phyloP scores from a whole-genome alignment of 2,113 vertebrate species.

The Microtus richardsoni region DNA sequence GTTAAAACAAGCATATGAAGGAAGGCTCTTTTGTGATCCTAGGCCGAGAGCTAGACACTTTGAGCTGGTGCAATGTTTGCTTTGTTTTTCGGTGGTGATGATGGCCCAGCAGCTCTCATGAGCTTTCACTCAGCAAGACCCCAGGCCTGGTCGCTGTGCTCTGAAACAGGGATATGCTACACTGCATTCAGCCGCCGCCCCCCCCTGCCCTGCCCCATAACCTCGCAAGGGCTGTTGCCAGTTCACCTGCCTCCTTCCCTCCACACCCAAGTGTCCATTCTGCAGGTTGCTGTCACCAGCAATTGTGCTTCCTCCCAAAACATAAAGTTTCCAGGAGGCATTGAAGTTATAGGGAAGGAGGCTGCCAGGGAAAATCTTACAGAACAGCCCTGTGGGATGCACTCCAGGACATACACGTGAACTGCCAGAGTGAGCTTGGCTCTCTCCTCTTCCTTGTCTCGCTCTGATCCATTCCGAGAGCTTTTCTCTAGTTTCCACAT shows the following conservation, averaged over 20 bases:
- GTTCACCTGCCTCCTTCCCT: not conserved
- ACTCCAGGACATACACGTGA: not conserved
- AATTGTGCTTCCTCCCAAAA: not conserved
- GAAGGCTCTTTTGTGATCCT: not conserved
- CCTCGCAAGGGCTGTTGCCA: rapidly evolving
- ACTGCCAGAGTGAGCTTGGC: not conserved
- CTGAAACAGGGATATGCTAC: not conserved
- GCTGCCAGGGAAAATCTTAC: not conserved
- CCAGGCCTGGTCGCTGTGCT: rapidly evolving
- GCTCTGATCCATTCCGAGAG: not conserved
- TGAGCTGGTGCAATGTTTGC: not conserved
- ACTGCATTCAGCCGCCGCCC: not conserved
- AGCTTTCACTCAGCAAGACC: rapidly evolving
- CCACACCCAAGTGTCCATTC: not conserved
- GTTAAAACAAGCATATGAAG: not conserved
- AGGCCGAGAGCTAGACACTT: not conserved
- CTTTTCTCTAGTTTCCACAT: not conserved
- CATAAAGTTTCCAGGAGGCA: too few species aligned
- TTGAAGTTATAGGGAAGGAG: not conserved
- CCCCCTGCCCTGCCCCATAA: rapidly evolving
- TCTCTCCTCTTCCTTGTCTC: not conserved
- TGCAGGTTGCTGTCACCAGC: not conserved
- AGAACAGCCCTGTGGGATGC: not conserved
- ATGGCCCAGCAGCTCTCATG: not conserved
- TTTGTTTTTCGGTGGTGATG: not conserved